These are phyloP conservation scores for Muscicapa comitata DNA, from an alignment of 2,797 vertebrate genomes.

Conservation along the genomic window DNA sequence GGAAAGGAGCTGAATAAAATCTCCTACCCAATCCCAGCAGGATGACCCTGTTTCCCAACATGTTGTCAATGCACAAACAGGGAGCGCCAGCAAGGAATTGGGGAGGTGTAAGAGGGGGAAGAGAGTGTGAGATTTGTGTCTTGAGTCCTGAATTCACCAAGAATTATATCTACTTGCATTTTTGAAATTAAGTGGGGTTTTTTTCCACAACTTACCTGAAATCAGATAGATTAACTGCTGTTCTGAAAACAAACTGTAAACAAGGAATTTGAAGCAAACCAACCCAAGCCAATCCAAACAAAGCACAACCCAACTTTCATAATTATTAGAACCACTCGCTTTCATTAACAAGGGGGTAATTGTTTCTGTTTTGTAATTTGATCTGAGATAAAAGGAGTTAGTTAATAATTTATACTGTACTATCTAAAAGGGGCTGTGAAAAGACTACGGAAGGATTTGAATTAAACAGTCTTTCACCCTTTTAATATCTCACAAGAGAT, in stretches of 20 bases:
- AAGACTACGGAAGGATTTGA: constrained; percentile 83
- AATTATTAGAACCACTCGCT: constrained; percentile 71
- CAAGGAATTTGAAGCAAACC: constrained; percentile 50
- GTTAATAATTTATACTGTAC: constrained; percentile 85
- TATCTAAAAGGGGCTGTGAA: constrained; percentile 81
- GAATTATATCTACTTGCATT: neutral
- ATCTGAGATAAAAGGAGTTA: constrained; percentile 78
- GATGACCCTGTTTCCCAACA: neutral
- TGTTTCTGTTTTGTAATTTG: constrained; percentile 83
- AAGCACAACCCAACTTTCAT: constrained; percentile 69
- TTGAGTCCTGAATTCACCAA: neutral
- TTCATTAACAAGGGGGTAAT: constrained; percentile 79
- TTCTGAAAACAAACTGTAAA: constrained; percentile 68
- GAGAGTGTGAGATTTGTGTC: neutral
- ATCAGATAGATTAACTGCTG: neutral
- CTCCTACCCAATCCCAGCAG: neutral
- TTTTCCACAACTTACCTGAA: constrained; percentile 6
- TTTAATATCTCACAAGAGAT: constrained; percentile 88
- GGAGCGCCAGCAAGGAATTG: accelerated
- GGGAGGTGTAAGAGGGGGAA: neutral
- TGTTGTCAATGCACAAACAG: neutral
- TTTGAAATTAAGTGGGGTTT: neutral
- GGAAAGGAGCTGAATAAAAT: neutral
- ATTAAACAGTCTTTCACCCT: constrained; percentile 86
- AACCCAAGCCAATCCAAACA: constrained; percentile 53